These are phyloP conservation scores for Corythoichthys intestinalis DNA, from an alignment of 2,113 vertebrate genomes.

Conservation along the genomic window DNA sequence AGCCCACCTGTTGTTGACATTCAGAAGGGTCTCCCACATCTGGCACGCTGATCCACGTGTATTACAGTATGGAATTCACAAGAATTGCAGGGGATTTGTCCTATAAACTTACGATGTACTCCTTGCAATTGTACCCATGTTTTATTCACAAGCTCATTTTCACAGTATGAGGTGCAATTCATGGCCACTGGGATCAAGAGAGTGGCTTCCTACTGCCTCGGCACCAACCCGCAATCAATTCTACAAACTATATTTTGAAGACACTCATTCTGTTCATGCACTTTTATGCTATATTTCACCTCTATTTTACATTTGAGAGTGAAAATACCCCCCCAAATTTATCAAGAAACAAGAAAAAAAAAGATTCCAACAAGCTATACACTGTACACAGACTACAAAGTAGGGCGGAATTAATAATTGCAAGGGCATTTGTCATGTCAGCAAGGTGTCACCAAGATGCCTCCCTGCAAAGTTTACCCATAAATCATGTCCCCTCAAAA, in stretches of 20 bases:
- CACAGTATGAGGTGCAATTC: slow-evolving; percentile 39
- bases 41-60: slow-evolving; percentile 64
- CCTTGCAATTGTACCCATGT: slow-evolving; percentile 53
- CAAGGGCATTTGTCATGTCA: slow-evolving; percentile 32
- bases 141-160: slow-evolving; percentile 70
- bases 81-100: slow-evolving; percentile 58
- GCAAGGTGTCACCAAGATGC: slow-evolving; percentile 31
- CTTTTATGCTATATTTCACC: neutral
- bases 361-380: slow-evolving; percentile 13
- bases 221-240: slow-evolving; percentile 13
- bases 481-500: slow-evolving; percentile 55
- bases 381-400: slow-evolving; percentile 3
- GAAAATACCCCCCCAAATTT: neutral
- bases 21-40: slow-evolving; percentile 51
- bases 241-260: slow-evolving; percentile 18
- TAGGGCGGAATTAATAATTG: slow-evolving; percentile 17
- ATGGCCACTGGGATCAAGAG: slow-evolving; percentile 28
- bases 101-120: slow-evolving; percentile 72
- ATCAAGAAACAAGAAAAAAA: neutral
- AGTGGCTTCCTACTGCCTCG: slow-evolving; percentile 15
- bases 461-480: slow-evolving; percentile 38
- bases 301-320: neutral
- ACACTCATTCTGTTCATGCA: slow-evolving; percentile 17
- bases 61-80: slow-evolving; percentile 69
- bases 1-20: slow-evolving; percentile 57